phyloP scores from a whole-genome alignment of 2,888 invertebrate genomes.

The Stenodera caucasica region DNA sequence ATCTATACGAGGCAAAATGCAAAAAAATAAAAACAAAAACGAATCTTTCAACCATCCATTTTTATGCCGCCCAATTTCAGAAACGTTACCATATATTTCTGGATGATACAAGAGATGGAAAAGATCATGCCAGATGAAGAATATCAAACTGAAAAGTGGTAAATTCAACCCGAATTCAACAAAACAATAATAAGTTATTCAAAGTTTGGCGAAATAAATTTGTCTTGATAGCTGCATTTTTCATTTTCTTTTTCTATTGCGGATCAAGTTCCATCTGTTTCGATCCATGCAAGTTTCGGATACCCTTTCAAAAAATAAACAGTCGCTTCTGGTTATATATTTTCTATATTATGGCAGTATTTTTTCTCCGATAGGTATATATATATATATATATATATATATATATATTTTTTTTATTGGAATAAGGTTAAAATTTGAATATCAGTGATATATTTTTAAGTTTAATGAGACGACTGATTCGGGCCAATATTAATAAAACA shows the following conservation, averaged over 20 bases:
- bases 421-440: not conserved
- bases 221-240: constrained; percentile 4
- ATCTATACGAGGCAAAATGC: not conserved
- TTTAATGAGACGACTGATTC: constrained; percentile 20
- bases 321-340: not conserved
- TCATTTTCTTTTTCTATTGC: constrained; percentile 2
- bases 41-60: not conserved
- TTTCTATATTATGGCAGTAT: no score
- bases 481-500: constrained; percentile 25
- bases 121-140: not conserved
- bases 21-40: not conserved
- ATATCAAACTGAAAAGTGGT: constrained; percentile 1
- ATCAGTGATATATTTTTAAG: not conserved
- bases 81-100: not conserved
- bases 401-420: no score
- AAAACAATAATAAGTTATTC: constrained; percentile 7
- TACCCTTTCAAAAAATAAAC: not conserved
- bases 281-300: not conserved
- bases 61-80: not conserved
- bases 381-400: no score
- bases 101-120: not conserved
- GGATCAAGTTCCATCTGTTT: not conserved
- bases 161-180: not conserved
- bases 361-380: no score
- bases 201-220: constrained; percentile 3